phyloP scores from a whole-genome alignment of 1,140 invertebrate genomes.

The Amyelois transitella region DNA sequence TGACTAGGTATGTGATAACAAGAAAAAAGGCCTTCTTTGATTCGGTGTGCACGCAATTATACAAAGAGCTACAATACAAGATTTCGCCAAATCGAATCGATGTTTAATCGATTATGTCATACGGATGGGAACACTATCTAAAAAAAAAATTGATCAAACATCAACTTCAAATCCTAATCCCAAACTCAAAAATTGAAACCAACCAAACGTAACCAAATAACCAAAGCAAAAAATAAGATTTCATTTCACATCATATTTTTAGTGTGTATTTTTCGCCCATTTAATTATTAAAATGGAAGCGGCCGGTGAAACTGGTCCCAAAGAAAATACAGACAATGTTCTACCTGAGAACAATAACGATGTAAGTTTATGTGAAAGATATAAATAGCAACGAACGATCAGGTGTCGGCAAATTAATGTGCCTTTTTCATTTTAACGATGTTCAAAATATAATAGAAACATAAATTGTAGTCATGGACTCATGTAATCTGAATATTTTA shows the following conservation, averaged over 20 bases:
- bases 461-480: neutral
- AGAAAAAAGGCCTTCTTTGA: no score
- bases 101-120: no score
- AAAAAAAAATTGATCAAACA: no score
- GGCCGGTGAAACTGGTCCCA: conserved; percentile 33
- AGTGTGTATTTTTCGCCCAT: neutral
- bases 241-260: neutral
- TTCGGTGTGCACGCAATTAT: no score
- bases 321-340: conserved; percentile 39
- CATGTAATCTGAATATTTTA: neutral
- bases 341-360: conserved; percentile 29
- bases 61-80: no score
- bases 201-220: no score
- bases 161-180: no score
- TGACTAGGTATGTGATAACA: no score
- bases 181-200: no score
- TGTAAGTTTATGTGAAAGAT: conserved; percentile 39
- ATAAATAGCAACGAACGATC: conserved; percentile 63
- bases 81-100: no score
- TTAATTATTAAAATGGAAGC: conserved; percentile 50
- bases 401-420: conserved; percentile 33
- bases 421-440: neutral
- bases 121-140: no score
- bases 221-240: no score
- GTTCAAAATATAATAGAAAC: conserved; percentile 10